Percentiles rank a stretch among this genome's conserved stretches.
These are phyloP conservation scores for Eleginops maclovinus DNA, from an alignment of 2,113 vertebrate genomes.

Conservation along the genomic window DNA sequence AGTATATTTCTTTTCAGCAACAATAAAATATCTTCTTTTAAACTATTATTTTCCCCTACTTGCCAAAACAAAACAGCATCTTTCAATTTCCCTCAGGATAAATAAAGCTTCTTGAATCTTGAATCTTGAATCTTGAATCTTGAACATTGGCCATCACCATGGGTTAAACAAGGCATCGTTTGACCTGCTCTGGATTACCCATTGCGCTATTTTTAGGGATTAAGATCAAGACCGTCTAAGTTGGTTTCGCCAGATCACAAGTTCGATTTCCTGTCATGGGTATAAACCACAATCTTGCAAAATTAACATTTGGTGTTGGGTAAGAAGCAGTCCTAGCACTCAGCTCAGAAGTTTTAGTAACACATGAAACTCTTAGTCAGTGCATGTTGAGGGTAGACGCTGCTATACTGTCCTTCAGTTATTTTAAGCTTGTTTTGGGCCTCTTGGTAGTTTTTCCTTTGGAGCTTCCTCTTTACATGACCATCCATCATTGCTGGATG, in stretches of 20 bases:
- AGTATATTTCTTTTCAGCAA: no score
- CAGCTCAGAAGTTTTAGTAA: slow-evolving; percentile 34
- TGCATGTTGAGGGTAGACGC: slow-evolving; percentile 38
- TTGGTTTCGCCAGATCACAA: slow-evolving; percentile 44
- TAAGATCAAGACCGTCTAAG: slow-evolving; percentile 29
- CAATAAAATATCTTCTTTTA: no score
- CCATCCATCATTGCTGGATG: slow-evolving; percentile 55
- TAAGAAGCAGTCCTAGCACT: slow-evolving; percentile 29
- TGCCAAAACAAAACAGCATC: no score
- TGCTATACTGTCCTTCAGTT: slow-evolving; percentile 47
- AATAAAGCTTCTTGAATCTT: no score
- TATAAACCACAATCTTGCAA: slow-evolving; percentile 45
- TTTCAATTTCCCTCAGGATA: no score
- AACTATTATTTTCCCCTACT: no score
- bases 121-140: no score
- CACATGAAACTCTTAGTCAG: slow-evolving; percentile 44
- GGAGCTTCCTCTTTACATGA: slow-evolving; percentile 60
- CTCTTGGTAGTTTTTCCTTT: slow-evolving; percentile 66
- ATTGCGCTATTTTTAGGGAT: slow-evolving; percentile 32
- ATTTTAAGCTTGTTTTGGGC: slow-evolving; percentile 71
- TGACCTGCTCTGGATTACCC: slow-evolving; percentile 2
- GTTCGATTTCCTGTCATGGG: slow-evolving; percentile 49
- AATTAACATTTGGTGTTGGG: slow-evolving; percentile 22
- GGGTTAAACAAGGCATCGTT: neutral
- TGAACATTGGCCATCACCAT: neutral